Conservation (phyloP, 2,797 vertebrate species). For the Oryzias dopingdopingensis region DNA sequence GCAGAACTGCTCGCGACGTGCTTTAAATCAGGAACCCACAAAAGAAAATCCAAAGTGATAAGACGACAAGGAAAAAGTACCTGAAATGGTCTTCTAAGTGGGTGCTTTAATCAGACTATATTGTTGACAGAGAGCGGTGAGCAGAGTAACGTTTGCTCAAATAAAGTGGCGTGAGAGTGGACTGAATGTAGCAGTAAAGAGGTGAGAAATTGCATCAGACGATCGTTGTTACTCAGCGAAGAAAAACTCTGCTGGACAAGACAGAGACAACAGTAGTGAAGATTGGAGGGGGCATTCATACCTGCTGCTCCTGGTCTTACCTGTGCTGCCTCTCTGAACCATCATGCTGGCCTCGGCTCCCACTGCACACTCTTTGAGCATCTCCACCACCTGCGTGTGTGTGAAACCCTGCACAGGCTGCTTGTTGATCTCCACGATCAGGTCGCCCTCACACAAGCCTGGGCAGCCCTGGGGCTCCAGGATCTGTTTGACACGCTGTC, state of each 20-base stretch:
- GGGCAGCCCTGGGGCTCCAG: slow-evolving; percentile 96
- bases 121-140: slow-evolving; percentile 3
- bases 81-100: slow-evolving; percentile 1
- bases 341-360: slow-evolving; percentile 90
- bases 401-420: slow-evolving; percentile 89
- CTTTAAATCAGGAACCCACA: slow-evolving; percentile 10
- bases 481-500: slow-evolving; percentile 96
- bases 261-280: slow-evolving; percentile 11
- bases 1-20: slow-evolving; percentile 13
- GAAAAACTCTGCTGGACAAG: not conserved
- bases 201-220: slow-evolving; percentile 13
- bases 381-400: slow-evolving; percentile 97
- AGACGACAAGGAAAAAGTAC: slow-evolving; percentile 8
- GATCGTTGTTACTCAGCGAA: slow-evolving; percentile 11
- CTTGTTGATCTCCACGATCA: slow-evolving; percentile 98
- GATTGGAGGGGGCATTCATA: not conserved
- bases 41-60: slow-evolving; percentile 1
- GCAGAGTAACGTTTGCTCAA: slow-evolving; percentile 3
- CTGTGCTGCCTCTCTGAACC: slow-evolving; percentile 91
- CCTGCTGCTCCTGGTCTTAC: slow-evolving; percentile 73
- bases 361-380: slow-evolving; percentile 94
- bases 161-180: slow-evolving; percentile 1
- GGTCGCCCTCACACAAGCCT: slow-evolving; percentile 94
- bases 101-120: slow-evolving; percentile 4
- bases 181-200: slow-evolving; percentile 7